A percentile compares a stretch with the other conserved stretches of the same genome.
These are phyloP conservation scores for Paramormyrops kingsleyae DNA, from an alignment of 2,113 vertebrate species.

Conservation along the genomic window DNA sequence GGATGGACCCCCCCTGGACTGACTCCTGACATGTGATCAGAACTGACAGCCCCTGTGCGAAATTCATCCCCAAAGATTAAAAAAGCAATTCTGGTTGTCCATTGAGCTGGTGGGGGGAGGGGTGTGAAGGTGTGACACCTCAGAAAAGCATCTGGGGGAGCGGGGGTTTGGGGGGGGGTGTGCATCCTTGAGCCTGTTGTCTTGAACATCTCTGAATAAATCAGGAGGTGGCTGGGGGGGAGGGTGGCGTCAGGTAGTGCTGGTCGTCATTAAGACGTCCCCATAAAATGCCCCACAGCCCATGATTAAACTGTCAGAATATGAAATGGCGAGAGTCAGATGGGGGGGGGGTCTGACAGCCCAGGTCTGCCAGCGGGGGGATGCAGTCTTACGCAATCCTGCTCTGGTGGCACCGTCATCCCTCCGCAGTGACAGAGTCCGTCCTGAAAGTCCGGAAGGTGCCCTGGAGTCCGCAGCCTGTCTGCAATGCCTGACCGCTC, in stretches of 20 bases:
- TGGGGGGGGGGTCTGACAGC: slow-evolving; percentile 32
- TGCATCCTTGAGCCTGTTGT: slow-evolving; percentile 28
- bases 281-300: slow-evolving; percentile 53
- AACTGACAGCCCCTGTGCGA: slow-evolving; percentile 49
- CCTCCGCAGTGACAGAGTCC: background rate
- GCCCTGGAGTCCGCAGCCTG: background rate
- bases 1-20: slow-evolving; percentile 32
- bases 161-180: background rate
- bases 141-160: slow-evolving; percentile 2
- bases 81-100: slow-evolving; percentile 54
- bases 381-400: background rate
- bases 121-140: slow-evolving; percentile 3
- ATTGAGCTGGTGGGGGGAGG: slow-evolving; percentile 29
- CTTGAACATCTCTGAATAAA: slow-evolving; percentile 43
- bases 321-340: slow-evolving; percentile 35
- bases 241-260: slow-evolving; percentile 45
- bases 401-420: background rate
- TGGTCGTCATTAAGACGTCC: slow-evolving; percentile 54
- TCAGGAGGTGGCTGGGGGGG: slow-evolving; percentile 23
- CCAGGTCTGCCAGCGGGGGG: slow-evolving; percentile 3
- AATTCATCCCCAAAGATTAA: slow-evolving; percentile 53
- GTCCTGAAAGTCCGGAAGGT: background rate
- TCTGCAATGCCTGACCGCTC: background rate
- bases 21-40: slow-evolving; percentile 43
- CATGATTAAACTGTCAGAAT: slow-evolving; percentile 59